These are phyloP conservation scores for Dorcus hopei DNA, from an alignment of 2,888 invertebrate genomes.

Conservation along the genomic window DNA sequence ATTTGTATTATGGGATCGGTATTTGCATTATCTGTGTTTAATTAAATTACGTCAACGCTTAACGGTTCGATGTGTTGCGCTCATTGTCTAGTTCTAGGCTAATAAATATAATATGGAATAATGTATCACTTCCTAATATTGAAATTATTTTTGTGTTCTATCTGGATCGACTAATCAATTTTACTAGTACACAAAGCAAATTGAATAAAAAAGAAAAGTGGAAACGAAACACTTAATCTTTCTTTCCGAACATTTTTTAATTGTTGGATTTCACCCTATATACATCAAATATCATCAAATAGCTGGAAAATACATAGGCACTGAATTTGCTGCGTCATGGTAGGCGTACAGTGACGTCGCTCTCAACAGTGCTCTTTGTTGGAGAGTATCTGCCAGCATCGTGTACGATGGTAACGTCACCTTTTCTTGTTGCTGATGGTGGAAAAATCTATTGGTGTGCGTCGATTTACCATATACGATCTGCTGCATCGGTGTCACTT, in stretches of 20 bases:
- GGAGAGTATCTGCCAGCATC: slow-evolving; percentile 37
- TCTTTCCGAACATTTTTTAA: too few relatives aligned
- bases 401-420: slow-evolving; percentile 40
- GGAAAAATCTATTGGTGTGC: neutral
- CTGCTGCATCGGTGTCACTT: neutral
- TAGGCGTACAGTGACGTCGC: slow-evolving; percentile 42
- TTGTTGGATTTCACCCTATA: too few relatives aligned
- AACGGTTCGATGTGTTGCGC: too few relatives aligned
- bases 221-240: too few relatives aligned
- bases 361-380: slow-evolving; percentile 38
- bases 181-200: too few relatives aligned
- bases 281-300: too few relatives aligned
- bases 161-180: too few relatives aligned
- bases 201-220: too few relatives aligned
- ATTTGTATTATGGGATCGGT: slow-evolving; percentile 27
- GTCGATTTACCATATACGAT: neutral
- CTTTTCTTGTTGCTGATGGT: slow-evolving; percentile 8
- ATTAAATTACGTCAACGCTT: slow-evolving; percentile 15
- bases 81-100: too few relatives aligned
- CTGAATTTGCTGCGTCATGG: slow-evolving; percentile 28
- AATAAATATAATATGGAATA: too few relatives aligned
- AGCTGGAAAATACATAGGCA: neutral
- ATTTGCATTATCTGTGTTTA: slow-evolving; percentile 17
- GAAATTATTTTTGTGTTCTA: too few relatives aligned
- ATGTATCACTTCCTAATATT: too few relatives aligned